Conservation (phyloP, 1,140 invertebrate species). For the Oryctes rhinoceros region DNA sequence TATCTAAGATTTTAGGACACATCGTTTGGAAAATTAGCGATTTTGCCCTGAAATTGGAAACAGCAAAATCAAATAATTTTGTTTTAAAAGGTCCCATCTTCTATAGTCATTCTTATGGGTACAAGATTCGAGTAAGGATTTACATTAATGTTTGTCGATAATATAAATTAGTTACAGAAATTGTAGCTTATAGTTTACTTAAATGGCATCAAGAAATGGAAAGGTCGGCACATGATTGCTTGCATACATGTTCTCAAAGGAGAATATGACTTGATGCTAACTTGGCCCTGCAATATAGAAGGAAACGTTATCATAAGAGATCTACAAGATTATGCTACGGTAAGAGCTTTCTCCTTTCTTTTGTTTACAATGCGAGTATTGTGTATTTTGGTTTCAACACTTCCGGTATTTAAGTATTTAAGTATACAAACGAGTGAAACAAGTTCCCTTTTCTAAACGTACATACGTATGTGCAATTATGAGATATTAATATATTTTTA, state of each 20-base stretch:
- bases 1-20: slow-evolving; percentile 61
- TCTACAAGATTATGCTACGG: slow-evolving; percentile 56
- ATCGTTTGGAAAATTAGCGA: slow-evolving; percentile 75
- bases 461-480: too few relatives aligned
- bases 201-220: slow-evolving; percentile 78
- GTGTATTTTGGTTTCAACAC: neutral
- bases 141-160: slow-evolving; percentile 17
- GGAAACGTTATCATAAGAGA: slow-evolving; percentile 71
- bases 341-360: slow-evolving; percentile 40
- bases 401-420: too few relatives aligned
- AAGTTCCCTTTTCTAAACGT: too few relatives aligned
- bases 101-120: slow-evolving; percentile 74
- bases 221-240: slow-evolving; percentile 72
- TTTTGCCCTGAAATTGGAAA: slow-evolving; percentile 70
- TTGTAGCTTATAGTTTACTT: slow-evolving; percentile 71
- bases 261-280: slow-evolving; percentile 73
- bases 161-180: slow-evolving; percentile 15
- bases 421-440: too few relatives aligned
- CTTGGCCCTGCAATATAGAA: slow-evolving; percentile 73
- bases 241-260: slow-evolving; percentile 72
- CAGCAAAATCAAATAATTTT: slow-evolving; percentile 70
- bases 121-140: slow-evolving; percentile 69
- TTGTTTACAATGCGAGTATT: neutral
- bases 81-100: slow-evolving; percentile 72
- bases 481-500: too few relatives aligned